A percentile compares a stretch with the other conserved stretches of the same genome.
These are phyloP conservation scores for Isaurus tuberculatus DNA, from an alignment of 92 coral and sea anemone species.

Conservation along the genomic window DNA sequence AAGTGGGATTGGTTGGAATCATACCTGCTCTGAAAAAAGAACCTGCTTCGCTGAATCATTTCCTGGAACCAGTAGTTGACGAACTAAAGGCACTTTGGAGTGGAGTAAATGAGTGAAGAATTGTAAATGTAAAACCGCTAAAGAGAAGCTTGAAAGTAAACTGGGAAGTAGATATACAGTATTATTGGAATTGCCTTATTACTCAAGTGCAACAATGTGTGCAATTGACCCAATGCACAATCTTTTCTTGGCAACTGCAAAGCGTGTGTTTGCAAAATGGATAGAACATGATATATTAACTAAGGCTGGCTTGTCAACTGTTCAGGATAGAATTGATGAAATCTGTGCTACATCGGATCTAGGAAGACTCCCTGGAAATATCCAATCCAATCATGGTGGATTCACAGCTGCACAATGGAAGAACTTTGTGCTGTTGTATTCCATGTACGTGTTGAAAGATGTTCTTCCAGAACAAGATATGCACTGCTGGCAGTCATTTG, in stretches of 20 bases:
- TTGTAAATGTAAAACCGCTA: conserved; percentile 46
- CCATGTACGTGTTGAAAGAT: conserved; percentile 66
- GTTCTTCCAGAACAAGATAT: conserved; percentile 62
- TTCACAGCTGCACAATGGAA: conserved; percentile 83
- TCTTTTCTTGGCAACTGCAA: conserved; percentile 13
- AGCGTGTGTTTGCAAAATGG: conserved; percentile 31
- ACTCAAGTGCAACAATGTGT: conserved; percentile 43
- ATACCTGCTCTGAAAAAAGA: background rate
- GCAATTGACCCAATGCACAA: conserved; percentile 56
- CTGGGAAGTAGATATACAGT: conserved; percentile 44
- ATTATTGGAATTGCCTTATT: conserved; percentile 44
- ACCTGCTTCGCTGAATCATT: background rate
- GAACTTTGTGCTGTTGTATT: conserved; percentile 68
- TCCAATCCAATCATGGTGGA: conserved; percentile 67
- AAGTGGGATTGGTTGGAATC: background rate
- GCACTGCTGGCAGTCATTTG: conserved; percentile 79
- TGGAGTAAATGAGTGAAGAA: conserved; percentile 14
- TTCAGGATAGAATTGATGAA: conserved; percentile 52
- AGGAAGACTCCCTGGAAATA: conserved; percentile 71
- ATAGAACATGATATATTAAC: background rate
- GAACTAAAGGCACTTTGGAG: background rate
- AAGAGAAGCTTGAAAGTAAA: conserved; percentile 42
- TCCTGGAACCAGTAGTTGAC: background rate
- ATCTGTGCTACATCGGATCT: conserved; percentile 60
- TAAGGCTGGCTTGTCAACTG: conserved; percentile 13